phyloP scores from a whole-genome alignment of 2,888 invertebrate genomes.

The Aradus depressus region DNA sequence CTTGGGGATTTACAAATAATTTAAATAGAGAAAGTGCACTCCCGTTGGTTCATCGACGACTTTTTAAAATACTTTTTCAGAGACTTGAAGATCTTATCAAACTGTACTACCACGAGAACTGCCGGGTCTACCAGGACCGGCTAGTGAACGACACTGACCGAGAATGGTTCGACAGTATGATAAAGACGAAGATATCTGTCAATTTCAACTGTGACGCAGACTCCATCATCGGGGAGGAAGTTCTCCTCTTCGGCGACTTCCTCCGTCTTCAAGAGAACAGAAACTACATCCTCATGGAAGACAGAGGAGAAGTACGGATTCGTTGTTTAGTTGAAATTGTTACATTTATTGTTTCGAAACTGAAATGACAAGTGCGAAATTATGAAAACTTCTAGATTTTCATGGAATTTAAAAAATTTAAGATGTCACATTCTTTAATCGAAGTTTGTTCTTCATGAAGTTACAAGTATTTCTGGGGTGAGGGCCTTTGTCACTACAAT shows the following conservation, averaged over 20 bases:
- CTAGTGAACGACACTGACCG: conserved; percentile 67
- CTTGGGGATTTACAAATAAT: neutral
- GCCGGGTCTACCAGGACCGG: conserved; percentile 77
- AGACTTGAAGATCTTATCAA: conserved; percentile 49
- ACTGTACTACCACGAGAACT: conserved; percentile 85
- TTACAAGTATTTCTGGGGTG: no score
- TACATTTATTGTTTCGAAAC: no score
- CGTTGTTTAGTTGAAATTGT: no score
- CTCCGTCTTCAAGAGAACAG: conserved; percentile 43
- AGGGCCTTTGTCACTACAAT: no score
- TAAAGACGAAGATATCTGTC: conserved; percentile 45
- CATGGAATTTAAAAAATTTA: no score
- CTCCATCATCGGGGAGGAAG: no score
- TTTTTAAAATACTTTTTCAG: conserved; percentile 34
- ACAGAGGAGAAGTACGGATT: conserved; percentile 51
- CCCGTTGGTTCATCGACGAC: neutral
- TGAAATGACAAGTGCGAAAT: no score
- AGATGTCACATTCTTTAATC: no score
- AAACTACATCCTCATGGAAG: conserved; percentile 52
- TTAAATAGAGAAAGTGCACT: neutral
- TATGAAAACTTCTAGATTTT: no score
- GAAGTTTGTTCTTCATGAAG: no score
- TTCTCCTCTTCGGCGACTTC: conserved; percentile 60
- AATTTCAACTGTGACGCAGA: neutral
- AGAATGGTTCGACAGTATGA: conserved; percentile 53